Percentiles rank a stretch among this genome's conserved stretches.
Conservation (phyloP, 2,113 vertebrate genomes). For the Chionis minor region DNA sequence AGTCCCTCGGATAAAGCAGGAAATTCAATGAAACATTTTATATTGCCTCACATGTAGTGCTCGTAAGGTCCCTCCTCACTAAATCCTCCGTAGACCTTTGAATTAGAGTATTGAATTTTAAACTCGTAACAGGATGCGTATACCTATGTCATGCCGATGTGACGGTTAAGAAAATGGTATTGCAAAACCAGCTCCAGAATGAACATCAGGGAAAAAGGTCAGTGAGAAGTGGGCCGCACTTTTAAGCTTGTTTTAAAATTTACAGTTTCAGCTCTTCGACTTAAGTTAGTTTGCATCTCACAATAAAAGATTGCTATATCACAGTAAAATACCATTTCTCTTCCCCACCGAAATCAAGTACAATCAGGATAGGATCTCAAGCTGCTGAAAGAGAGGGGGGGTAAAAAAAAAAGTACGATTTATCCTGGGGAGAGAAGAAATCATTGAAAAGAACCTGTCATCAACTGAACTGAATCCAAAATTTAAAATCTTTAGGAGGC, state of each 20-base stretch:
- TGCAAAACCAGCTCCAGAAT: constrained; percentile 8
- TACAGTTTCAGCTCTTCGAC: not conserved
- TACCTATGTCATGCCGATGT: not conserved
- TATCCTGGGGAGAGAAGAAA: constrained; percentile 39
- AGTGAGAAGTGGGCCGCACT: not conserved
- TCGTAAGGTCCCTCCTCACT: not conserved
- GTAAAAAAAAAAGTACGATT: not conserved
- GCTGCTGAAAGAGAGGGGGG: constrained; percentile 4
- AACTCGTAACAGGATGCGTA: not conserved
- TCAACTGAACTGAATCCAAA: constrained; percentile 39
- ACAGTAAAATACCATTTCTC: constrained; percentile 16
- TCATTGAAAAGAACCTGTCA: not conserved
- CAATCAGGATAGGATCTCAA: constrained; percentile 57
- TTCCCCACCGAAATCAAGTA: constrained; percentile 46
- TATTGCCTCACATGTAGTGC: not conserved
- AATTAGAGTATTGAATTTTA: not conserved
- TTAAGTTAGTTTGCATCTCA: not conserved
- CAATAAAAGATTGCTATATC: not conserved
- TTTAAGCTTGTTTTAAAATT: not conserved
- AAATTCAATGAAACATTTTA: not conserved
- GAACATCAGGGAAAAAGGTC: not conserved
- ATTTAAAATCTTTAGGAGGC: constrained; percentile 43
- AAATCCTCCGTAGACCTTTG: not conserved
- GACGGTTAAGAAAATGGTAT: not conserved
- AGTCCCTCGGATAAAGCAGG: not conserved